Percentiles rank a stretch among this genome's conserved stretches.
Conservation (phyloP, 2,113 vertebrate genomes). For the Saimiri boliviensis region DNA sequence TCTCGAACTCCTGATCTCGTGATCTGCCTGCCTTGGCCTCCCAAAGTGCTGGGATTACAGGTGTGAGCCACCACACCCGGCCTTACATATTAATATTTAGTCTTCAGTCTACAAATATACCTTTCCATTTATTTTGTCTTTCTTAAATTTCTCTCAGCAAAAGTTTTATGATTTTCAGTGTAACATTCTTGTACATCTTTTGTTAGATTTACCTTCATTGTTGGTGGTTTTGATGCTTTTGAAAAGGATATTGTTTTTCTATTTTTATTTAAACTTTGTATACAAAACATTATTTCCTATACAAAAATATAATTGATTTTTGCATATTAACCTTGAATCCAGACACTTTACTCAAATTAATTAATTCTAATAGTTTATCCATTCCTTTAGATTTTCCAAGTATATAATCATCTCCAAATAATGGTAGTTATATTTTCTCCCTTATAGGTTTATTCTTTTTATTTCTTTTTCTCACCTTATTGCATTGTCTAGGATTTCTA, state of each 20-base stretch:
- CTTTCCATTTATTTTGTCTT: not conserved
- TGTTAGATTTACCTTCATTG: not conserved
- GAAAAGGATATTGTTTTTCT: not conserved
- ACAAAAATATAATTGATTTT: not conserved
- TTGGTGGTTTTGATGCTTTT: not conserved
- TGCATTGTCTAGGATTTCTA: not conserved
- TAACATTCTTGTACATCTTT: not conserved
- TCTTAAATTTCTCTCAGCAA: not conserved
- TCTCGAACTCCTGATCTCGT: too few species aligned
- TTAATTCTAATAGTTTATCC: not conserved
- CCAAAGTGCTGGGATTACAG: too few species aligned
- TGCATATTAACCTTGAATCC: not conserved
- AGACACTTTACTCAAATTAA: not conserved
- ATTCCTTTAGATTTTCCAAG: not conserved
- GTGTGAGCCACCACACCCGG: too few species aligned
- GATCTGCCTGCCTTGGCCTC: too few species aligned
- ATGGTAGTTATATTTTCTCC: not conserved
- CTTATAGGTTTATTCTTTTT: not conserved
- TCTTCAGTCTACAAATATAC: not conserved
- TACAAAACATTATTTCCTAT: not conserved
- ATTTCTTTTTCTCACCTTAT: not conserved
- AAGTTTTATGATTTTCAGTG: not conserved
- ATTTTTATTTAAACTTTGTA: not conserved
- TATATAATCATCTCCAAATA: not conserved
- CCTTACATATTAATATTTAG: not conserved